Percentiles rank a stretch among this genome's conserved stretches.
These are phyloP conservation scores for Pseudopipra pipra DNA, from an alignment of 2,113 vertebrate genomes.

Conservation along the genomic window DNA sequence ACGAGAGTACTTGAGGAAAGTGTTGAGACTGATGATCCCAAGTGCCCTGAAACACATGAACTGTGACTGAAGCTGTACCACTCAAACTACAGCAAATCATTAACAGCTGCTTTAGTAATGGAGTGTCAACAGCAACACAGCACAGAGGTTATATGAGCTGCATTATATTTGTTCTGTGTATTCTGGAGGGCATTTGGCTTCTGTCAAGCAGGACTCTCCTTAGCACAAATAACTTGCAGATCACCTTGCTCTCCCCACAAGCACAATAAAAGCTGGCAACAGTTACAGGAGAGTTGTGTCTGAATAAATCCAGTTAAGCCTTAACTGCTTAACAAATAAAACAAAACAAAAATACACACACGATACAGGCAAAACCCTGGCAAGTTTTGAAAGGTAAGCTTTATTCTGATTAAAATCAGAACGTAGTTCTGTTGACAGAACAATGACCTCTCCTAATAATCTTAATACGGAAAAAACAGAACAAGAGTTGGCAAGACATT, in stretches of 20 bases:
- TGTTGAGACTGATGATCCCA: background rate
- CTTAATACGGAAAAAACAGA: constrained; percentile 6
- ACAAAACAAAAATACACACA: background rate
- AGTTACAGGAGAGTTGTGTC: background rate
- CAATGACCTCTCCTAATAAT: background rate
- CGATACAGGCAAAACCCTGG: background rate
- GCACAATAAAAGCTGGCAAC: background rate
- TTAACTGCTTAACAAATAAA: constrained; percentile 27
- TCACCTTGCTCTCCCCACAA: background rate
- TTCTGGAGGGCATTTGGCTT: background rate
- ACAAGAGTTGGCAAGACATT: background rate
- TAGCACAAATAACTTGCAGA: background rate
- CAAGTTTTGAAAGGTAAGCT: constrained; percentile 21
- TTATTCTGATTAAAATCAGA: constrained; percentile 59
- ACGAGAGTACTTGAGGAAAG: background rate
- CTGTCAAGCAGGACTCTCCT: background rate
- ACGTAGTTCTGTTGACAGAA: constrained; percentile 35
- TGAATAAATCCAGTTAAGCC: constrained; percentile 21
- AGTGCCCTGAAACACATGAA: fast-evolving
- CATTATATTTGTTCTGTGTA: background rate
- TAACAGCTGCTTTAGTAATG: background rate
- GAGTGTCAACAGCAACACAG: background rate
- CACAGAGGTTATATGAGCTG: background rate
- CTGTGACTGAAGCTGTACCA: background rate
- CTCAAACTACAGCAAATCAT: background rate